Evolutionary conservation across 2,113 vertebrate genomes (phyloP).

Genomic region (Phrynosoma blainvillii): DNA sequence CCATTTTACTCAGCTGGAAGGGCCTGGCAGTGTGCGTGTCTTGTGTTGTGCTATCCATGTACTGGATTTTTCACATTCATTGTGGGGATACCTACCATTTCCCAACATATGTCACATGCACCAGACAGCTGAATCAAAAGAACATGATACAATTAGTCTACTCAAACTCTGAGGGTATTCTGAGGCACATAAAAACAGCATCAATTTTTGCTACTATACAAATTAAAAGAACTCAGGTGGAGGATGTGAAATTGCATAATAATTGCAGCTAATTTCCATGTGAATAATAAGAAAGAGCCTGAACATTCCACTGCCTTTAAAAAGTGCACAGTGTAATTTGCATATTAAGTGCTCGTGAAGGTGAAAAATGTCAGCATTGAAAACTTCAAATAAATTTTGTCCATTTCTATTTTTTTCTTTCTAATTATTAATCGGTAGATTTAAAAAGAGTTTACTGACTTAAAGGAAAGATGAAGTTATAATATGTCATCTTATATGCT

Average conservation of each 20-base stretch:
- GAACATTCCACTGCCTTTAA: slow-evolving; percentile 28
- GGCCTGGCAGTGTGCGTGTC: background rate
- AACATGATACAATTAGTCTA: background rate
- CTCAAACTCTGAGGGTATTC: background rate
- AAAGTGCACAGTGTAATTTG: slow-evolving; percentile 64
- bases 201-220: background rate
- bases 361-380: slow-evolving; percentile 62
- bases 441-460: slow-evolving; percentile 45
- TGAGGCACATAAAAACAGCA: background rate
- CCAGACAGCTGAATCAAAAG: background rate
- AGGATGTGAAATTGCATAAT: slow-evolving; percentile 10
- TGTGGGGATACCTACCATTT: too few relatives aligned
- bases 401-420: slow-evolving; percentile 28
- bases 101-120: background rate
- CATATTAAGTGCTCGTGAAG: slow-evolving; percentile 72
- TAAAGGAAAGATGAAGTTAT: slow-evolving; percentile 54
- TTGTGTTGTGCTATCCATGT: background rate
- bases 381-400: slow-evolving; percentile 65
- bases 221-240: slow-evolving; percentile 1
- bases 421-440: slow-evolving; percentile 56
- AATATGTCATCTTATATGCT: slow-evolving; percentile 55
- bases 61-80: background rate
- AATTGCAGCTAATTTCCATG: slow-evolving; percentile 54
- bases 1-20: too few relatives aligned
- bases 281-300: slow-evolving; percentile 40